Evolutionary conservation across 2,113 vertebrate species (phyloP).

Genomic region (Empidonax alnorum): DNA sequence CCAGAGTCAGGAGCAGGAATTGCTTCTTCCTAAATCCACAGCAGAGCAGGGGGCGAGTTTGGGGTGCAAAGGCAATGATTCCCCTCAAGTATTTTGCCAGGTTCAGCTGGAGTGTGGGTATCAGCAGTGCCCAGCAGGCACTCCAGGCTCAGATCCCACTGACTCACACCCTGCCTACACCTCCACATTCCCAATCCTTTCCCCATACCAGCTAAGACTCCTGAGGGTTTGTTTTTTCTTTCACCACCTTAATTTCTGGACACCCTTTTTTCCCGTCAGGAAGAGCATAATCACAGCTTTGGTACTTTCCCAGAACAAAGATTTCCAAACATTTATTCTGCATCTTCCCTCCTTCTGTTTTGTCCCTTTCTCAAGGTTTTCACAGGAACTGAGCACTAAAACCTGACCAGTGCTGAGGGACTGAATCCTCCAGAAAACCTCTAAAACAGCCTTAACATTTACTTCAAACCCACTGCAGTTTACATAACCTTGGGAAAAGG

Average conservation of each 20-base stretch:
- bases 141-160: not conserved
- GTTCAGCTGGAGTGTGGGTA: not conserved
- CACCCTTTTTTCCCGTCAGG: not conserved
- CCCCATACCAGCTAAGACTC: not conserved
- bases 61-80: fast-evolving
- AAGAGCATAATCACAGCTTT: not conserved
- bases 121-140: not conserved
- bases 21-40: not conserved
- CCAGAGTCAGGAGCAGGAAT: not conserved
- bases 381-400: not conserved
- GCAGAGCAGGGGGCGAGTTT: fast-evolving
- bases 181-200: not conserved
- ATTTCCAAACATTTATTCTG: not conserved
- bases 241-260: not conserved
- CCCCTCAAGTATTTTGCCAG: fast-evolving
- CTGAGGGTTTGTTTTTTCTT: fast-evolving
- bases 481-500: not conserved
- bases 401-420: not conserved
- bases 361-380: not conserved
- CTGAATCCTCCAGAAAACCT: not conserved
- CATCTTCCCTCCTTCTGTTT: not conserved
- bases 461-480: not conserved
- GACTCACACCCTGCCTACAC: conserved; percentile 29
- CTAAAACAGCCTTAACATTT: not conserved
- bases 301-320: not conserved